A percentile compares a stretch with the other conserved stretches of the same genome.
Evolutionary conservation across 1,140 invertebrate species (phyloP).

Genomic region (Psix sp.): DNA sequence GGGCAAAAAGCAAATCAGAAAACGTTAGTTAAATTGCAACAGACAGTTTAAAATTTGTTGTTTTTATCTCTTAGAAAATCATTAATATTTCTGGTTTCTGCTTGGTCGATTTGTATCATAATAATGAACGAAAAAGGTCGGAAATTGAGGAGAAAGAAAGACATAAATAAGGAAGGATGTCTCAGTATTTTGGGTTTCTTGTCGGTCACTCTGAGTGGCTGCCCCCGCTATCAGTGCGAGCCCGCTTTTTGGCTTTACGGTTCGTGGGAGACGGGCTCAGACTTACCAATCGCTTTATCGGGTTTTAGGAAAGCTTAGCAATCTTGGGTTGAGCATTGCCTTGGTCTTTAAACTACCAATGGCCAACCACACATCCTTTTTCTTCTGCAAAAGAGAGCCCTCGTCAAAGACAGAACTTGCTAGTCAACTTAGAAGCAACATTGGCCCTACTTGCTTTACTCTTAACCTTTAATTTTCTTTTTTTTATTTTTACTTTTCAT

Average conservation of each 20-base stretch:
- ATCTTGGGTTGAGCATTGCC: slow-evolving; percentile 76
- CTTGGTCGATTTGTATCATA: too few species aligned
- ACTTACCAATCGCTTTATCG: slow-evolving; percentile 75
- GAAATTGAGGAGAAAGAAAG: too few species aligned
- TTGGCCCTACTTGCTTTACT: slow-evolving; percentile 52
- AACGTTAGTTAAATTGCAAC: slow-evolving; percentile 70
- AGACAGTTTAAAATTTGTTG: slow-evolving; percentile 27
- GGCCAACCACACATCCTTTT: slow-evolving; percentile 77
- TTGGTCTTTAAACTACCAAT: slow-evolving; percentile 77
- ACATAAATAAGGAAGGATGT: not conserved
- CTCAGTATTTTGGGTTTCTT: not conserved
- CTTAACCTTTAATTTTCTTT: slow-evolving; percentile 8
- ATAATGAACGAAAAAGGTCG: too few species aligned
- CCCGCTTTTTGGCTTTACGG: slow-evolving; percentile 61
- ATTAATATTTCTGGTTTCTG: too few species aligned
- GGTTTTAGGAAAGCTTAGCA: slow-evolving; percentile 77
- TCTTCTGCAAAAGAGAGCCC: slow-evolving; percentile 77
- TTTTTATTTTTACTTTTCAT: not conserved
- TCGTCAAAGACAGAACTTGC: slow-evolving; percentile 76
- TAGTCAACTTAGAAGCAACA: slow-evolving; percentile 71
- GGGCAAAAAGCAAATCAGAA: slow-evolving; percentile 76
- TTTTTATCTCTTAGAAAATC: slow-evolving; percentile 4
- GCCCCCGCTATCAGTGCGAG: slow-evolving; percentile 63
- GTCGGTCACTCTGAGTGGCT: slow-evolving; percentile 28
- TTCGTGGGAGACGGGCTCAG: slow-evolving; percentile 62